Evolutionary conservation across 2,797 vertebrate species (phyloP), one percentile per base, ranked within the genome.

Genomic region (Sebastes cheni): DNA sequence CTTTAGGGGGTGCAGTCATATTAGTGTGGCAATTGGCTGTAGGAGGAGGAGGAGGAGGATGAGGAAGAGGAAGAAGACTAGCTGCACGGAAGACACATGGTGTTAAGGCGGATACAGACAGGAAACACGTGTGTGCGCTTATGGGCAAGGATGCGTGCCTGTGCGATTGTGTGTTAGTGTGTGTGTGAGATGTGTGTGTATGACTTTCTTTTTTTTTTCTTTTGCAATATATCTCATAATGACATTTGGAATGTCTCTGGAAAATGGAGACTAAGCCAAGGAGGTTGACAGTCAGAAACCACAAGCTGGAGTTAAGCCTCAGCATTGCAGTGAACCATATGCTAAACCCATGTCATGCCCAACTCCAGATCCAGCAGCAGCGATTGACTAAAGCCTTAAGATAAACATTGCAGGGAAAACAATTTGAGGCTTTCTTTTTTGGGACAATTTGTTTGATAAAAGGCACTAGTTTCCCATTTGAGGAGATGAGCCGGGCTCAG

Each of bases 181-280:
- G 69, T 56, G 75, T 78, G 82, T 75, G 42, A 50, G 16, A 54
- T 77, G 81, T 29, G 20, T 74, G 69, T 64, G 64, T 70, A 27
- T 74, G 69, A 65, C 86, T 86, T 73, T 81, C 85, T 73, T 83
- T 78, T 87, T 85, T 85, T 73, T 81, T 78, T 87, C 84, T 83
- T 88, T 89, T 84, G 86, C 89, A 91, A 88, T 93, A 92, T 90
- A 93, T 94, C 94, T 94, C 87, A 92, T 94, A 94, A 91, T 93
- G 91, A 92, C 95, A 95, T 95, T 95, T 91, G 95, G 96, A 96
- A 96, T 94, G 93, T 96, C 94, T 94, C 89, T 93, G 92, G 95
- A 96, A 96, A 97, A 94, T 90, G 84, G 85, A 90, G 85, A 81
- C 86, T 92, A 90, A 95, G 91, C 92, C 88, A 89, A 93, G 89